These are phyloP conservation scores for Calyptommatus sinebrachiatus DNA, from an alignment of 2,113 vertebrate species.

Conservation along the genomic window DNA sequence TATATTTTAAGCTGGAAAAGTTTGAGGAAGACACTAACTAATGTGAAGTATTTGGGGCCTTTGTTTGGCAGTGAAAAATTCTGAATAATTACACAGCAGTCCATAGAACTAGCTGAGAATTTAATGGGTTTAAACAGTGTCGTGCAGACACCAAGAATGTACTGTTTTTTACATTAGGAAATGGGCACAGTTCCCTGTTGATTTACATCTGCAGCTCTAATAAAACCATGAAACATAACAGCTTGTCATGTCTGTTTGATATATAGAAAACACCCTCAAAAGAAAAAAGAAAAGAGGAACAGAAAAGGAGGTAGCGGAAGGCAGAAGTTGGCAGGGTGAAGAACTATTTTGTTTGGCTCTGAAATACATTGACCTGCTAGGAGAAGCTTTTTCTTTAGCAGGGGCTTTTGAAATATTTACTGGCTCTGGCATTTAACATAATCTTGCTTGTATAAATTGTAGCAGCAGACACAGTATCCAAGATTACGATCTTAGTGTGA, in stretches of 20 bases:
- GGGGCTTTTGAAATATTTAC: constrained; percentile 68
- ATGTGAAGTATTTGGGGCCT: constrained; percentile 59
- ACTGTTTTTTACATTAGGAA: constrained; percentile 59
- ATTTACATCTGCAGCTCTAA: constrained; percentile 66
- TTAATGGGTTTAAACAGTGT: constrained; percentile 43
- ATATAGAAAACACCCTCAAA: constrained; percentile 62
- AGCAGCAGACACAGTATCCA: constrained; percentile 58
- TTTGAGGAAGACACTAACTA: constrained; percentile 50
- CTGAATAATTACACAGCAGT: constrained; percentile 49
- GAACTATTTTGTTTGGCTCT: constrained; percentile 63
- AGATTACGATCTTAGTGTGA: constrained; percentile 61
- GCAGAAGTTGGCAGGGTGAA: background rate
- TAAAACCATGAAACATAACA: constrained; percentile 65
- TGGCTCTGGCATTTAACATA: constrained; percentile 64
- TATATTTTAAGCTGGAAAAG: constrained; percentile 52
- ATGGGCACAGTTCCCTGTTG: constrained; percentile 59
- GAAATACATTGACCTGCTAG: constrained; percentile 57
- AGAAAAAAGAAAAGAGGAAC: constrained; percentile 65
- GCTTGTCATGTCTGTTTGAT: constrained; percentile 62
- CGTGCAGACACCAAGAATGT: constrained; percentile 34
- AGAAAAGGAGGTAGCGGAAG: constrained; percentile 15
- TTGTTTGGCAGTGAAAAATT: constrained; percentile 61
- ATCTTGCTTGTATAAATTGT: constrained; percentile 64
- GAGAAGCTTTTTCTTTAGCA: constrained; percentile 58
- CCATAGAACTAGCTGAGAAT: constrained; percentile 30